Evolutionary conservation across 2,797 vertebrate genomes (phyloP), one percentile per base, ranked within the genome.

Genomic region (Coendou prehensilis): DNA sequence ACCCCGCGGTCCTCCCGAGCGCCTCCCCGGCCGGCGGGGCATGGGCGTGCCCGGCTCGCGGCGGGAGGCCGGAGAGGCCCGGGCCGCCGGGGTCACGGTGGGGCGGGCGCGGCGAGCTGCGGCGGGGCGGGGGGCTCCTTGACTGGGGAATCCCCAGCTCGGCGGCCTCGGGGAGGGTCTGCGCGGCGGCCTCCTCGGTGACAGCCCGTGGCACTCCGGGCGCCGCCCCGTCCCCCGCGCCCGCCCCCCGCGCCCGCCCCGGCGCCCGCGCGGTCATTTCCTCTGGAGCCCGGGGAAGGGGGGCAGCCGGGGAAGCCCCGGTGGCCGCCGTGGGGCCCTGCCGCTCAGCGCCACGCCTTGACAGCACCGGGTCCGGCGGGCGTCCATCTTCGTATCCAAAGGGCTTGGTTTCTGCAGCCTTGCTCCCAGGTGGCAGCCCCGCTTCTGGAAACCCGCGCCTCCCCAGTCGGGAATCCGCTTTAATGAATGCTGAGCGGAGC

Each of bases 171-270:
- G 85, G 93, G 80, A 97, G 97, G 97, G 97, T 97, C 94, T 87
- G 96, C 26, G 89, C 20, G 0, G 82, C 64, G 33, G 91, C 91
- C 93, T 84, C 64, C 76, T 37, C 71, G 47, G 96, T 96, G 97
- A 97, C 97, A 94, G 94, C 87, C 97, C 64, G 87, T 97, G 97
- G 97, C 97, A 97, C 93, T 93, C 96, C 13, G 93, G 86, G 96
- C 95, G 45, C 95, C 82, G 95, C 95, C 93, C 97, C 54, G 93
- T 89, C 75, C 95, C 69, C 11, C 57, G 67, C 87, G 20, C 82
- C 80, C 41, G 90, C 91, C 75, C 95, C 69, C 13, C 54, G 73
- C 87, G 26, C 86, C 78, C 47, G 78, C 93, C 94, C 95, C 5
- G 45, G 71, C 84, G 96, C 93, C 96, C 67, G 91, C 82, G 84